Evolutionary conservation across 2,888 invertebrate species (phyloP).

Genomic region (Sarcophaga subvicina): DNA sequence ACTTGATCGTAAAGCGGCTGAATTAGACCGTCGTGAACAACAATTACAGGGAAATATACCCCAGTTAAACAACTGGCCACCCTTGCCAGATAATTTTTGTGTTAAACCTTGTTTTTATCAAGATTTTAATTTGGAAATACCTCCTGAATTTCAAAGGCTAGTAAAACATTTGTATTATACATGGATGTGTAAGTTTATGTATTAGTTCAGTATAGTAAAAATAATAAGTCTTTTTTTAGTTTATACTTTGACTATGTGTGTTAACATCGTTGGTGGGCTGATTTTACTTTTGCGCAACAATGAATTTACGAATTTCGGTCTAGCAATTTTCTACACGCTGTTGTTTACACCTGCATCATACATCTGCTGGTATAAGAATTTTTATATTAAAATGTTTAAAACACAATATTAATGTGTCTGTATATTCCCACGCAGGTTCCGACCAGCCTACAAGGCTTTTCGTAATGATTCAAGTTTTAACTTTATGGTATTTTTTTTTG

Average conservation of each 20-base stretch:
- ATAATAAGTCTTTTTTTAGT: conserved; percentile 84
- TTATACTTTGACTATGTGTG: conserved; percentile 91
- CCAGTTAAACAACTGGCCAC: conserved; percentile 98
- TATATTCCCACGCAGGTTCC: conserved; percentile 84
- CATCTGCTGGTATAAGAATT: conserved; percentile 90
- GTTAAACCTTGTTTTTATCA: conserved; percentile 99
- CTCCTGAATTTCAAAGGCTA: conserved; percentile 97
- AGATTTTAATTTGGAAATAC: conserved; percentile 99
- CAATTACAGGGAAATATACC: conserved; percentile 87
- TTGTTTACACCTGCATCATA: conserved; percentile 98
- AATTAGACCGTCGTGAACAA: conserved; percentile 93
- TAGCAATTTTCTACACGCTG: conserved; percentile 93
- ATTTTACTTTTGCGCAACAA: conserved; percentile 86
- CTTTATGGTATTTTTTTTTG: conserved; percentile 99
- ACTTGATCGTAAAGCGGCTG: conserved; percentile 94
- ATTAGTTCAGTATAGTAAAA: too few species aligned
- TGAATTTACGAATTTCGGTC: conserved; percentile 89
- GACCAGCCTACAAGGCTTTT: conserved; percentile 99
- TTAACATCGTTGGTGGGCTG: conserved; percentile 94
- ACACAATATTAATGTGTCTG: conserved; percentile 2
- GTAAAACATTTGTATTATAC: conserved; percentile 97
- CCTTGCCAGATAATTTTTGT: conserved; percentile 95
- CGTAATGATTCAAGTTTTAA: conserved; percentile 99
- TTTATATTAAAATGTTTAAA: not conserved
- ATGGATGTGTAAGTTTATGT: conserved; percentile 94